Evolutionary conservation across 2,797 vertebrate species (phyloP).

Genomic region (Ceryle rudis): DNA sequence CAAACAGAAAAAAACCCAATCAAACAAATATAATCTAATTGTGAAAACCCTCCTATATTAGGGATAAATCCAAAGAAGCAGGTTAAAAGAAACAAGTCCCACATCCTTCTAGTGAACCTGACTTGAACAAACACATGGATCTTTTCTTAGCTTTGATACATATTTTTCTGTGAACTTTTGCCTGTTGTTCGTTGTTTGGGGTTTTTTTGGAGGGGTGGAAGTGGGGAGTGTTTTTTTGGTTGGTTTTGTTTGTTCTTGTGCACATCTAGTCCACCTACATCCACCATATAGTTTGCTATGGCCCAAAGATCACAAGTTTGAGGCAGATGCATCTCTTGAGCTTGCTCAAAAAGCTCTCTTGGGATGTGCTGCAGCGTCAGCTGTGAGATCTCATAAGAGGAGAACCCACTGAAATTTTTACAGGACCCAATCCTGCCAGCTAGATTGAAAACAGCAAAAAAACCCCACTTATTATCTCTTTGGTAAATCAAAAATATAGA

Average conservation of each 20-base stretch:
- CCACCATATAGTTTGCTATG: background rate
- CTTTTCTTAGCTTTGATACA: background rate
- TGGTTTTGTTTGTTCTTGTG: background rate
- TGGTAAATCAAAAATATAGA: background rate
- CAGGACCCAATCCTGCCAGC: background rate
- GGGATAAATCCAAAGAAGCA: background rate
- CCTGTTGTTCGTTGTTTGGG: too few relatives aligned
- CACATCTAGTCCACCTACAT: background rate
- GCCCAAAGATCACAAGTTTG: background rate
- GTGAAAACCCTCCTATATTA: background rate
- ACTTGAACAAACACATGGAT: background rate
- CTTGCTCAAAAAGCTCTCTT: background rate
- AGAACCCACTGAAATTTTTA: background rate
- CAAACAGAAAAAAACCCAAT: too few relatives aligned
- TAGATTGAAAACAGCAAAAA: background rate
- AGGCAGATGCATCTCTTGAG: background rate
- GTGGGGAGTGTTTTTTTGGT: background rate
- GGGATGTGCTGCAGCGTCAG: background rate
- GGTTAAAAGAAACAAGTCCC: background rate
- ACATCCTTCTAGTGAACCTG: background rate
- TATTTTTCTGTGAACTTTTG: background rate
- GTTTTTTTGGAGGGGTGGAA: rapidly evolving
- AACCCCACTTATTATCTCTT: background rate
- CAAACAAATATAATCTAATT: background rate
- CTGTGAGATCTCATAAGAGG: background rate